A percentile compares a stretch with the other conserved stretches of the same genome.
Conservation (phyloP, 2,888 invertebrate genomes). For the Isoperla grammatica region DNA sequence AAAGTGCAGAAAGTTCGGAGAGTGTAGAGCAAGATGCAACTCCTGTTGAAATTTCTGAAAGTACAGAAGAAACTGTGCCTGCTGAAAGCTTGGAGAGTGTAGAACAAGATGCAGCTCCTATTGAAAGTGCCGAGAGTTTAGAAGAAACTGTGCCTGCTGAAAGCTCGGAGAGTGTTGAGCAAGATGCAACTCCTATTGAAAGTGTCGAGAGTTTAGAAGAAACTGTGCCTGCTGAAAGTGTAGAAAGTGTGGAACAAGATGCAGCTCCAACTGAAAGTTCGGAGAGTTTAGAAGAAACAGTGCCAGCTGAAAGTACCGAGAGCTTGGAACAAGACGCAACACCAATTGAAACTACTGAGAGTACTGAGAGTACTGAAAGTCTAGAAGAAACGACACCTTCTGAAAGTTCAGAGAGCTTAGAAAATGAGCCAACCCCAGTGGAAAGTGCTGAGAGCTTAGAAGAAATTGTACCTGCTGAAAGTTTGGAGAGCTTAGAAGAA, state of each 20-base stretch:
- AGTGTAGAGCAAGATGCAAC: slow-evolving; percentile 13
- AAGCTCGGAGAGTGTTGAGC: slow-evolving; percentile 3
- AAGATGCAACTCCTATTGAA: slow-evolving; percentile 13
- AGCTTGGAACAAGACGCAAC: slow-evolving; percentile 32
- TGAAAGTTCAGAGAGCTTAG: slow-evolving; percentile 32
- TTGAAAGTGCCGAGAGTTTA: slow-evolving; percentile 27
- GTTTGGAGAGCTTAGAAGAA: slow-evolving; percentile 33
- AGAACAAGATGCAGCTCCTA: slow-evolving; percentile 16
- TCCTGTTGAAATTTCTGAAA: slow-evolving; percentile 23
- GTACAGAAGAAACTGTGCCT: slow-evolving; percentile 32
- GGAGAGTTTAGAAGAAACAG: slow-evolving; percentile 9
- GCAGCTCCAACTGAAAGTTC: background rate
- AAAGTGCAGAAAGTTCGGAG: slow-evolving; percentile 20
- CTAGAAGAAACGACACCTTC: slow-evolving; percentile 34
- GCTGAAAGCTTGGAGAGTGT: background rate
- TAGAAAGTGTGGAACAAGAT: background rate
- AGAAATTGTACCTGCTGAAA: slow-evolving; percentile 34
- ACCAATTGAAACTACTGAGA: background rate
- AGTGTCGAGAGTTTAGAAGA: slow-evolving; percentile 31
- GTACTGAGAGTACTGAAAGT: slow-evolving; percentile 18
- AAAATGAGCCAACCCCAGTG: slow-evolving; percentile 27
- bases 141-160: slow-evolving; percentile 31
- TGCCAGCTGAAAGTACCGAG: slow-evolving; percentile 37
- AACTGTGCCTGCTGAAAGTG: slow-evolving; percentile 27
- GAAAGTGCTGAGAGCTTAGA: slow-evolving; percentile 23